Evolutionary conservation across 1,140 invertebrate genomes (phyloP).

Genomic region (Drosophila burlai): DNA sequence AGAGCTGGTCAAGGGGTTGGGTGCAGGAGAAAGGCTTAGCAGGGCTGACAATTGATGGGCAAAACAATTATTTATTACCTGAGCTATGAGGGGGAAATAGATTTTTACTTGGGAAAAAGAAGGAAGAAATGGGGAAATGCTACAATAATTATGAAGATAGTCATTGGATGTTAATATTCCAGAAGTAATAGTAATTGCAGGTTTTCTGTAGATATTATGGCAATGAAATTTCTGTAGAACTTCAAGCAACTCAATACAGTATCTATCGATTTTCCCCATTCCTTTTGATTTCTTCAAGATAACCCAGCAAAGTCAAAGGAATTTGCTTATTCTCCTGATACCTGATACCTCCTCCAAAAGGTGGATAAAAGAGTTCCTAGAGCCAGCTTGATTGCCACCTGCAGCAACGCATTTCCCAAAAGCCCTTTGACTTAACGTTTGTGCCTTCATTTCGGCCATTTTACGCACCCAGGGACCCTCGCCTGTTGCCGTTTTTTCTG

Average conservation of each 20-base stretch:
- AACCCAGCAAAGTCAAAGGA: not conserved
- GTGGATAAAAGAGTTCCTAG: not conserved
- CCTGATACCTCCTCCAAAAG: not conserved
- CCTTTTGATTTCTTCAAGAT: not conserved
- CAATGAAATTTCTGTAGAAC: not conserved
- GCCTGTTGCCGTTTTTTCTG: conserved; percentile 15
- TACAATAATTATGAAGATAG: not conserved
- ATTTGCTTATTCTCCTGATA: too few relatives aligned
- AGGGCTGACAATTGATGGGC: conserved; percentile 14
- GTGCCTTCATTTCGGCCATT: not conserved
- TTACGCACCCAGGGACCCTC: not conserved
- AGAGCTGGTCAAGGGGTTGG: conserved; percentile 4
- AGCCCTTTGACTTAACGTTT: not conserved
- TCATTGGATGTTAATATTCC: not conserved
- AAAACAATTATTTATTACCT: conserved; percentile 39
- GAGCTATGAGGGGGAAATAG: not conserved
- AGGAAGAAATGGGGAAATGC: not conserved
- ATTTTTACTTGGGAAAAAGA: not conserved
- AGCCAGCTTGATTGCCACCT: conserved; percentile 4
- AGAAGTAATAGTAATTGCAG: not conserved
- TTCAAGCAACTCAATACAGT: not conserved
- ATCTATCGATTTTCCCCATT: not conserved
- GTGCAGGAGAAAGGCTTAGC: conserved; percentile 2
- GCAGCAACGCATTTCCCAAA: not conserved
- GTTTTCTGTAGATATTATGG: too few relatives aligned